These are phyloP conservation scores for Theristicus caerulescens DNA, from an alignment of 2,113 vertebrate genomes.

Conservation along the genomic window DNA sequence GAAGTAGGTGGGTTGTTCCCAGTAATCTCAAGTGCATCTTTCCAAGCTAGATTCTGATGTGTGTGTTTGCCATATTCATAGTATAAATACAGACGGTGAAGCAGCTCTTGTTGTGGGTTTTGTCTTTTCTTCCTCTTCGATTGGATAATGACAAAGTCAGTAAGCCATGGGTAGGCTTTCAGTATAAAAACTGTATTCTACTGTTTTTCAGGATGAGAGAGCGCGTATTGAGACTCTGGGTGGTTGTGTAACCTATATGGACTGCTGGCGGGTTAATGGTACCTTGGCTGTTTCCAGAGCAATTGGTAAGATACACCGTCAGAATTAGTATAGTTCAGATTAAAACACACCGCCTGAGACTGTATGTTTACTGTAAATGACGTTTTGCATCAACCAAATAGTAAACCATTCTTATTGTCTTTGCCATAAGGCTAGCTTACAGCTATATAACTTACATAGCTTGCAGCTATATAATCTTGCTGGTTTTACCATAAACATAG, in stretches of 20 bases:
- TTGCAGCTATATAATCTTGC: not conserved
- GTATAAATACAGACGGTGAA: not conserved
- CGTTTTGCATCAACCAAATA: not conserved
- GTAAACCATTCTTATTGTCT: not conserved
- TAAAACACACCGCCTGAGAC: not conserved
- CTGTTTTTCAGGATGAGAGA: constrained; percentile 85
- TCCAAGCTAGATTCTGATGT: not conserved
- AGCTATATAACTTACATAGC: not conserved
- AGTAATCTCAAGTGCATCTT: not conserved
- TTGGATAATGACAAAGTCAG: not conserved
- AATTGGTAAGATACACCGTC: constrained; percentile 81
- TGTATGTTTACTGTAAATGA: not conserved
- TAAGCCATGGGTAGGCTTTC: not conserved
- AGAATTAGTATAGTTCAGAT: not conserved
- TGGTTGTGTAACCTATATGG: constrained; percentile 90
- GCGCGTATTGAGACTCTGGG: constrained; percentile 90
- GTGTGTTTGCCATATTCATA: not conserved
- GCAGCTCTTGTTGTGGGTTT: not conserved
- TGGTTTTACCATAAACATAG: not conserved
- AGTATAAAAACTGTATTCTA: not conserved
- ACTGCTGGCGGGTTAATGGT: constrained; percentile 97
- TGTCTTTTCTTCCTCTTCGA: not conserved
- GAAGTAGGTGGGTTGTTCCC: not conserved
- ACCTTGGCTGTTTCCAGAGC: constrained; percentile 96
- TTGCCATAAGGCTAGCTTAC: not conserved